Evolutionary conservation across 2,797 vertebrate genomes (phyloP), one percentile per base, ranked within the genome.

Genomic region (Microctenopoma steveboyesi): DNA sequence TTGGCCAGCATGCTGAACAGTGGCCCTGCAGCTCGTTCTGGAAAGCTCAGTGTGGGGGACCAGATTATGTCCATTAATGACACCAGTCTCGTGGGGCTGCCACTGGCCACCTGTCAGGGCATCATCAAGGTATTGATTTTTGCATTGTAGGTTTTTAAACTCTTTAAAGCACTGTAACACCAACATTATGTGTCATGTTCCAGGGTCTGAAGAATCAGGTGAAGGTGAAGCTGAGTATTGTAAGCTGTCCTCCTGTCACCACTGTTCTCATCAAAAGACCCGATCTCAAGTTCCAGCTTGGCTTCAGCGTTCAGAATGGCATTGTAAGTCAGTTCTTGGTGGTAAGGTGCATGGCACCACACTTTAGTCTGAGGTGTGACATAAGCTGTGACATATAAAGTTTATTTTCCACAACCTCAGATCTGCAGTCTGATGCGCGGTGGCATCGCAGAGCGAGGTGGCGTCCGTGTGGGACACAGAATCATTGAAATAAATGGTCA

Each of bases 401-500:
- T 11, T 4, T 58, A 9, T 69, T 78, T 43, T 64, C 40, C 56
- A 16, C 57, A 4, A 52, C 72, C 62, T 60, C 78, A 99, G 98
- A 99, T 99, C 63, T 99, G 98, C 94, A 99, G 98, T 74, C 93
- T 99, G 85, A 99, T 99, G 98, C 90, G 98, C 74, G 98, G 98
- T 0, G 98, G 98, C 39, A 99, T 99, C 25, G 98, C 98, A 0
- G 98, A 99, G 89, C 92, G 98, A 79, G 98, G 98, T 0, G 98
- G 98, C 0, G 98, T 99, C 1, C 93, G 98, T 0, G 98, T 99
- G 0, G 98, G 98, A 53, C 98, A 99, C 75, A 94, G 98, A 48
- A 99, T 99, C 70, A 99, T 99, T 22, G 97, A 99, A 89, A 98
- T 99, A 91, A 99, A 99, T 0, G 96, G 97, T 69, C 98, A 99